These are phyloP conservation scores for Aethina tumida DNA, from an alignment of 1,140 invertebrate species.

Conservation along the genomic window DNA sequence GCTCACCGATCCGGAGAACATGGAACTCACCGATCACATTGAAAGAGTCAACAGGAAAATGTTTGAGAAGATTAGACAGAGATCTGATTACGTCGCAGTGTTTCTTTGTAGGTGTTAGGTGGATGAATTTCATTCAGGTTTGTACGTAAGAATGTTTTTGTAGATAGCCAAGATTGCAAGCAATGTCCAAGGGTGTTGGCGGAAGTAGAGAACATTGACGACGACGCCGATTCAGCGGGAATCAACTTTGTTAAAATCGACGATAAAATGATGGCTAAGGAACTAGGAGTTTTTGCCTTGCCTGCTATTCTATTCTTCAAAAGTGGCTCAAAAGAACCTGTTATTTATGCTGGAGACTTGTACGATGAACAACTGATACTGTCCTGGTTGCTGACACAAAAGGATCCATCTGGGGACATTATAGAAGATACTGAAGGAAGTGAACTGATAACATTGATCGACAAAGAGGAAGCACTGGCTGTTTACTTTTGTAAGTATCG, in stretches of 20 bases:
- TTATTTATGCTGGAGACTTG: conserved; percentile 87
- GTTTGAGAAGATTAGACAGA: conserved; percentile 84
- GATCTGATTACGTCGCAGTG: conserved; percentile 85
- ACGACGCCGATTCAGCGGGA: conserved; percentile 83
- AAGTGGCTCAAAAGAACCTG: conserved; percentile 76
- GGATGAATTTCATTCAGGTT: background rate
- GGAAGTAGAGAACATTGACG: conserved; percentile 89
- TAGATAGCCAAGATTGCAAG: conserved; percentile 89
- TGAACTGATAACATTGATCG: conserved; percentile 67
- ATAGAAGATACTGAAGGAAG: conserved; percentile 84
- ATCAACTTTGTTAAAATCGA: conserved; percentile 92
- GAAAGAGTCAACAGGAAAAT: conserved; percentile 89
- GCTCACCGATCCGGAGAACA: conserved; percentile 87
- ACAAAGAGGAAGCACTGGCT: conserved; percentile 72
- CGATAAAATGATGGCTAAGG: conserved; percentile 76
- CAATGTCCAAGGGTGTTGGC: conserved; percentile 79
- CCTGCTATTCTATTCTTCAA: conserved; percentile 87
- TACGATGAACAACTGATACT: conserved; percentile 83
- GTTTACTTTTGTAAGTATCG: conserved; percentile 84
- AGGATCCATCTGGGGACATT: conserved; percentile 79
- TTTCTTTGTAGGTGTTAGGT: conserved; percentile 74
- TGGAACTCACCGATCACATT: conserved; percentile 89
- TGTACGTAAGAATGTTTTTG: background rate
- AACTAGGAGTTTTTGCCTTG: conserved; percentile 78
- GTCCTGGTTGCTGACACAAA: conserved; percentile 82